A percentile compares a stretch with the other conserved stretches of the same genome.
Evolutionary conservation across 2,888 invertebrate genomes (phyloP).

Genomic region (Hermaeophaga mercurialis): DNA sequence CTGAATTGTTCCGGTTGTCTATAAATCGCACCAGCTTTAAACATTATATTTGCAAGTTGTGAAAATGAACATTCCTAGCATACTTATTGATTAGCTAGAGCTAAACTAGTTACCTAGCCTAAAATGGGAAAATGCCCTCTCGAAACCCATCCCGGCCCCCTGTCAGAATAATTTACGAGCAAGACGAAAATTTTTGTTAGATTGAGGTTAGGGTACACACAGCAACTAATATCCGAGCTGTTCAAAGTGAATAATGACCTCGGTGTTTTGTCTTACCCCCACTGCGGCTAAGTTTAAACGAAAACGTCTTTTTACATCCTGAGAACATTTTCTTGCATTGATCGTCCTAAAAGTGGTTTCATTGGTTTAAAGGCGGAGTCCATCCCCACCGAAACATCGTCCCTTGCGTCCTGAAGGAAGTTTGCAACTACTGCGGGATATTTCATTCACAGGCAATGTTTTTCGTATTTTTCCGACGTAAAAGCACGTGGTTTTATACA

Average conservation of each 20-base stretch:
- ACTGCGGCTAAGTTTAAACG: constrained; percentile 52
- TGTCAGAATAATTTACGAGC: constrained; percentile 59
- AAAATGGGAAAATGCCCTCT: constrained; percentile 24
- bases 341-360: constrained; percentile 48
- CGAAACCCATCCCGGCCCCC: constrained; percentile 38
- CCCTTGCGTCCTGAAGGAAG: constrained; percentile 41
- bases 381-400: constrained; percentile 48
- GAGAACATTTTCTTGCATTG: constrained; percentile 60
- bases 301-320: constrained; percentile 59
- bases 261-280: constrained; percentile 54
- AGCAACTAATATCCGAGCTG: constrained; percentile 57
- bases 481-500: constrained; percentile 47
- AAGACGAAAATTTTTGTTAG: constrained; percentile 56
- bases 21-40: background rate
- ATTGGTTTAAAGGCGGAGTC: constrained; percentile 57
- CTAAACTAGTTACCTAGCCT: constrained; percentile 24
- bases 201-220: constrained; percentile 56
- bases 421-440: constrained; percentile 39
- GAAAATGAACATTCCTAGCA: constrained; percentile 24
- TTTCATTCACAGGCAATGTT: constrained; percentile 47
- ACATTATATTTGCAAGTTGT: constrained; percentile 10
- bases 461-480: constrained; percentile 46
- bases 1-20: too few relatives aligned
- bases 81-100: constrained; percentile 21
- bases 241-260: constrained; percentile 58